Evolutionary conservation across 64 coral and sea anemone species (phyloP).

Genomic region (Montipora capricornis): DNA sequence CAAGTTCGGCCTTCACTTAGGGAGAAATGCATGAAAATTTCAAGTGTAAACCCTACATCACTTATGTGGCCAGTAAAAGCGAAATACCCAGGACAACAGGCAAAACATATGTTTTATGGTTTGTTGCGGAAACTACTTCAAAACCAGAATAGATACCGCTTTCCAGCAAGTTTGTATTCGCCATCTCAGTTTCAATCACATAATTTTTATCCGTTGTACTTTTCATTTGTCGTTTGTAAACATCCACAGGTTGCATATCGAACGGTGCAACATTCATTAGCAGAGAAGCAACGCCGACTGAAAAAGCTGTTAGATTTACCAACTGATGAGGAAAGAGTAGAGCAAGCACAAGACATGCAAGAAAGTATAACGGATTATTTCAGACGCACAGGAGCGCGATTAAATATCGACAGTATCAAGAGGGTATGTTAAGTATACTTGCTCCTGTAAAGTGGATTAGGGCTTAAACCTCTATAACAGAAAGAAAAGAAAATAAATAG

Average conservation of each 20-base stretch:
- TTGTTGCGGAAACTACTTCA: too few species aligned
- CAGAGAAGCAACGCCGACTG: slow-evolving; percentile 74
- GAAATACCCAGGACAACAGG: too few species aligned
- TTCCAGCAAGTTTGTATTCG: too few species aligned
- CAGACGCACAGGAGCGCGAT: slow-evolving; percentile 56
- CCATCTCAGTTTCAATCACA: too few species aligned
- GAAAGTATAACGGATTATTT: slow-evolving; percentile 68
- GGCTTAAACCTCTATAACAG: neutral
- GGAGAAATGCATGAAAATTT: too few species aligned
- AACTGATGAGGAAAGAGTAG: slow-evolving; percentile 25
- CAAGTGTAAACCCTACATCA: too few species aligned
- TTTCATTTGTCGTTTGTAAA: neutral
- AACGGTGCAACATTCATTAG: slow-evolving; percentile 74
- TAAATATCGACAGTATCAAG: slow-evolving; percentile 80
- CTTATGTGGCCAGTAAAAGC: too few species aligned
- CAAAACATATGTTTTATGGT: too few species aligned
- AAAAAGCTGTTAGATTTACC: slow-evolving; percentile 75
- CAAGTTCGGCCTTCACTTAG: too few species aligned
- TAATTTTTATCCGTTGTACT: neutral
- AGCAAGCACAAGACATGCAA: slow-evolving; percentile 50
- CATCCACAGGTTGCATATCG: slow-evolving; percentile 81
- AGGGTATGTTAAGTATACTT: slow-evolving; percentile 40
- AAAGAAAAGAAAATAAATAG: too few species aligned
- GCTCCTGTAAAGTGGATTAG: neutral
- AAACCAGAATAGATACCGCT: too few species aligned